phyloP scores from a whole-genome alignment of 1,140 invertebrate species.

The Cyclina sinensis region DNA sequence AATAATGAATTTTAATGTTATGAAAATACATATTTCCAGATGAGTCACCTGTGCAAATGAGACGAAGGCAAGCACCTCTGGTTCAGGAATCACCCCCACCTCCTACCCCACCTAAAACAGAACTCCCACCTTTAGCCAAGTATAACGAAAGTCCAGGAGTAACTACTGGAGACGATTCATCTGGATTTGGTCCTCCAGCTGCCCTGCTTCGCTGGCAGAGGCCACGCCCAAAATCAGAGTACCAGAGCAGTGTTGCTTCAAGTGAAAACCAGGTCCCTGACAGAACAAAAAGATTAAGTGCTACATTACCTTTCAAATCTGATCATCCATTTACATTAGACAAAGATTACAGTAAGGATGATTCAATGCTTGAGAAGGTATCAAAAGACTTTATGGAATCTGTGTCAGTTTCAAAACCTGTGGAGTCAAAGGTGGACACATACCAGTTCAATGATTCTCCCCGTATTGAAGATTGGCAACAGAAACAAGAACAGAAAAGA shows the following conservation, averaged over 20 bases:
- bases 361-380: conserved; percentile 63
- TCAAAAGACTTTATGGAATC: conserved; percentile 53
- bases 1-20: no score
- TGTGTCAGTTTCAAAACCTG: conserved; percentile 46
- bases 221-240: conserved; percentile 71
- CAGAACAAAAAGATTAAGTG: conserved; percentile 49
- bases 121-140: conserved; percentile 22
- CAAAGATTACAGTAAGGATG: conserved; percentile 56
- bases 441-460: conserved; percentile 73
- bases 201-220: conserved; percentile 80
- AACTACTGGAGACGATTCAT: conserved; percentile 5
- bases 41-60: conserved; percentile 24
- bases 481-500: conserved; percentile 73
- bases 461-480: conserved; percentile 93
- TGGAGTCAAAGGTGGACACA: conserved; percentile 1
- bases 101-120: conserved; percentile 49
- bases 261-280: conserved; percentile 18
- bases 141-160: not conserved
- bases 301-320: conserved; percentile 60
- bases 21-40: no score
- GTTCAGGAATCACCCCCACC: conserved; percentile 14
- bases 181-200: conserved; percentile 76
- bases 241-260: conserved; percentile 52
- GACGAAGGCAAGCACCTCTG: not conserved
- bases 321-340: conserved; percentile 3